Evolutionary conservation across 2,113 vertebrate genomes (phyloP).

Genomic region (Pelecanoides urinatrix): DNA sequence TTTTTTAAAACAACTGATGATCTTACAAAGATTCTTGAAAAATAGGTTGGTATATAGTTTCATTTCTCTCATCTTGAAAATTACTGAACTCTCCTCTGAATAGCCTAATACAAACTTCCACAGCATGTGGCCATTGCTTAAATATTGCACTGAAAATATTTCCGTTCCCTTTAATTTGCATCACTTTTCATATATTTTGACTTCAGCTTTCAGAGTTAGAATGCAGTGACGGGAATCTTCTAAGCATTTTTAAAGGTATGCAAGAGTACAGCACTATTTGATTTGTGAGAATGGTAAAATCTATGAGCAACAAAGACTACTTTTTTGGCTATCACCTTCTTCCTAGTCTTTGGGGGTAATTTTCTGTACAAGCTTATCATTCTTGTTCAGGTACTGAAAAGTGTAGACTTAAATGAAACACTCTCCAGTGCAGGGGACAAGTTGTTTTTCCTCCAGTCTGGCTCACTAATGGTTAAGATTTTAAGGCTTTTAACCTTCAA

Average conservation of each 20-base stretch:
- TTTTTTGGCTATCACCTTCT: neutral
- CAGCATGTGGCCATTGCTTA: neutral
- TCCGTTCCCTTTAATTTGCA: neutral
- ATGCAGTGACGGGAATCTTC: neutral
- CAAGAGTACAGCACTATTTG: neutral
- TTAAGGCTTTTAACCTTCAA: neutral
- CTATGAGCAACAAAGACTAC: neutral
- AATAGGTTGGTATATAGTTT: neutral
- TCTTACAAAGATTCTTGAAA: neutral
- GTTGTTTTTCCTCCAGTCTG: neutral
- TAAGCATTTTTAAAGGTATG: neutral
- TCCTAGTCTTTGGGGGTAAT: neutral
- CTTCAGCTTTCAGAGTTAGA: neutral
- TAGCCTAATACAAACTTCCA: neutral
- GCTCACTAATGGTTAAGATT: neutral
- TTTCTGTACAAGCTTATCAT: neutral
- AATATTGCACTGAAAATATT: neutral
- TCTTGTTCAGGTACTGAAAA: neutral
- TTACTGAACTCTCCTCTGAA: neutral
- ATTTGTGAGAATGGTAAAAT: neutral
- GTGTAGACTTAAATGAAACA: neutral
- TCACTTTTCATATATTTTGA: neutral
- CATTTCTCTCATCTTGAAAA: neutral
- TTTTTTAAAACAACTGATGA: neutral
- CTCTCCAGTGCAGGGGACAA: neutral